Base-by-base conservation (phyloP, 1,140 invertebrate species). In the Augochlora pura region DNA sequence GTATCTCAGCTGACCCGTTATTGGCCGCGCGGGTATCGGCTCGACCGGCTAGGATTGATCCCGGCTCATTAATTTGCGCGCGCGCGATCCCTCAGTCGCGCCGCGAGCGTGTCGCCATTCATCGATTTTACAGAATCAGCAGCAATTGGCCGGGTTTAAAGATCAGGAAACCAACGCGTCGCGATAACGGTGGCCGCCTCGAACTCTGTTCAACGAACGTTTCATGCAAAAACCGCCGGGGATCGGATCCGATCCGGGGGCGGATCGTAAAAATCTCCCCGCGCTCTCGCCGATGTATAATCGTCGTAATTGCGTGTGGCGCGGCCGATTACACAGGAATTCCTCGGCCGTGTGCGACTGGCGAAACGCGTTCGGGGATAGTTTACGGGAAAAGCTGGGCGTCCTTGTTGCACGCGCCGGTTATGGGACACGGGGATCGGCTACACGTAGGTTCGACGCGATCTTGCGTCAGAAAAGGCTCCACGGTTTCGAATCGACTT, bases 401-500 rank as follows among this genome's bases (percentile, higher is more conserved):
- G 74, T 71, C 78, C 82, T 85, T 84, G 82, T 62, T 57, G n/a
- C 32, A 23, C 39, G 49, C 68, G 18, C 25, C 32, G 9, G 52
- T 77, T 27, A 21, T 23, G 46, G 57, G 18, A 75, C 52, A 52
- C 5, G 63, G 62, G 64, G 57, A 70, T 80, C 49, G 49, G 70
- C 14, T 74, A 85, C 82, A 80, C 63, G 85, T 65, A 86, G 83
- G 57, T 68, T 80, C 75, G 46, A n/a, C 49, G 54, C 79, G 76
- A 82, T 85, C 77, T 86, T 87, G 86, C 86, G 71, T 87, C 86
- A 87, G 85, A 82, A 63, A n/a, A 83, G 39, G 67, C 62, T 63
- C 21, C 9, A 59, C 10, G 10, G 59, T 77, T 77, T 77, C 67
- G 23, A 27, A 71, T 54, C 42, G 21, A 71, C 66, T 64, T 64